Percentiles rank a stretch among this genome's conserved stretches.
Conservation (phyloP, 2,888 invertebrate genomes). For the Trichogramma dendrolimi region DNA sequence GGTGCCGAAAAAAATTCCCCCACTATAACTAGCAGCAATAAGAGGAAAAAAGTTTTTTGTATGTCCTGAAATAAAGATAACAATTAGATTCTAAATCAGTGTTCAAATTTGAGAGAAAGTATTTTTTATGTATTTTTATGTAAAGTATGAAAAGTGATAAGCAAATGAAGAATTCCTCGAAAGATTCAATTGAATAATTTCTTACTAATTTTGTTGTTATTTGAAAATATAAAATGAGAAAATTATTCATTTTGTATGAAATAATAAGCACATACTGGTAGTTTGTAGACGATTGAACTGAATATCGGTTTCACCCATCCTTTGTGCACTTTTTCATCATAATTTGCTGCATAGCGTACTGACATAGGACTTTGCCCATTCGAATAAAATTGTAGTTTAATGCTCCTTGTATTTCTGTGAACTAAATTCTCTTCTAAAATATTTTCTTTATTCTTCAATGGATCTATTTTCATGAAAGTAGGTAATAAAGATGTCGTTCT, state of each 20-base stretch:
- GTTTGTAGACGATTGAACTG: constrained; percentile 86
- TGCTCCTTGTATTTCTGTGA: background rate
- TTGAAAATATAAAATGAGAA: too few relatives aligned
- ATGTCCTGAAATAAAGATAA: constrained; percentile 64
- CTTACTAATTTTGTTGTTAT: background rate
- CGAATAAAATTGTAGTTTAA: constrained; percentile 17
- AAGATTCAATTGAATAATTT: background rate
- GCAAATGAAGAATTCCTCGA: background rate
- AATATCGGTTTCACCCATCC: constrained; percentile 86
- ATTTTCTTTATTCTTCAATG: too few relatives aligned
- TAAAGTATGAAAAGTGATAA: background rate
- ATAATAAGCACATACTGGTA: constrained; percentile 47
- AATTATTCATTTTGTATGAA: background rate
- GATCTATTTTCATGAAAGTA: too few relatives aligned
- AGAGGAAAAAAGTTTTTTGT: constrained; percentile 91
- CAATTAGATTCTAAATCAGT: background rate
- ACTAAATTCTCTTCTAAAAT: background rate
- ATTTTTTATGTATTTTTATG: background rate
- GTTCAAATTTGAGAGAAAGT: background rate
- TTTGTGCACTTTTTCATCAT: constrained; percentile 64
- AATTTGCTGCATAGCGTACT: constrained; percentile 73
- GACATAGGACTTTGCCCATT: constrained; percentile 70
- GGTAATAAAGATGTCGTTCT: too few relatives aligned
- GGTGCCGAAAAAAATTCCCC: constrained; percentile 98
- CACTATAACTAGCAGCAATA: constrained; percentile 86